Evolutionary conservation across 2,113 vertebrate genomes (phyloP), one percentile per base, ranked within the genome.

Genomic region (Numida meleagris): DNA sequence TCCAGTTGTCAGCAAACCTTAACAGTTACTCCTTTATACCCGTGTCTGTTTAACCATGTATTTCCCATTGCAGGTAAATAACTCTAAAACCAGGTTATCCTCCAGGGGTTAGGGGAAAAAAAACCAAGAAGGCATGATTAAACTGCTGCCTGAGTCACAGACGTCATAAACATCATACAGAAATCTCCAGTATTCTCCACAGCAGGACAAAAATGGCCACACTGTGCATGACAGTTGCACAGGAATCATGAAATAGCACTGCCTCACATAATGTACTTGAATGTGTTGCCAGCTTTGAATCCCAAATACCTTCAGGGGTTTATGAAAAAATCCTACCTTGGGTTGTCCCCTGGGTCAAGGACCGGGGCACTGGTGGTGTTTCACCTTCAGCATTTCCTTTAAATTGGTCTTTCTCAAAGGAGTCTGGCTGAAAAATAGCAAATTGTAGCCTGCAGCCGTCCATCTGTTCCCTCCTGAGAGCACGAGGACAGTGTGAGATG

Each of bases 341-440:
- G 42, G 42, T 88, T 86, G 14, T 91, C 76, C 72, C 87, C 45
- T 51, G 72, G 72, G 86, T 75, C 86, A 86, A 93, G 65, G 82
- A 65, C 36, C n/a, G 31, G 71, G 65, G 24, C 68, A 55, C 43
- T 81, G 40, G 53, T 81, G 61, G 33, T 25, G 2, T 36, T 40
- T 90, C 90, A 95, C 89, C 74, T 86, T 86, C 73, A 81, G 83
- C 48, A n/a, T 86, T 93, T 84, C 68, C 82, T 88, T 93, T 40
- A 53, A 2, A 75, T 88, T 78, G 84, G 62, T 57, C 40, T 93
- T 83, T 46, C 78, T 86, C 70, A 6, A 83, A 83, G 82, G 73
- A 73, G 36, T 9, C 36, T 29, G 88, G 48, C 70, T 70, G 95
- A 51, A 74, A 81, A 74, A 78, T 6, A 48, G 88, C 73, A 88